Base-by-base conservation (phyloP, 2,888 invertebrate species). In the Noctua janthina region DNA sequence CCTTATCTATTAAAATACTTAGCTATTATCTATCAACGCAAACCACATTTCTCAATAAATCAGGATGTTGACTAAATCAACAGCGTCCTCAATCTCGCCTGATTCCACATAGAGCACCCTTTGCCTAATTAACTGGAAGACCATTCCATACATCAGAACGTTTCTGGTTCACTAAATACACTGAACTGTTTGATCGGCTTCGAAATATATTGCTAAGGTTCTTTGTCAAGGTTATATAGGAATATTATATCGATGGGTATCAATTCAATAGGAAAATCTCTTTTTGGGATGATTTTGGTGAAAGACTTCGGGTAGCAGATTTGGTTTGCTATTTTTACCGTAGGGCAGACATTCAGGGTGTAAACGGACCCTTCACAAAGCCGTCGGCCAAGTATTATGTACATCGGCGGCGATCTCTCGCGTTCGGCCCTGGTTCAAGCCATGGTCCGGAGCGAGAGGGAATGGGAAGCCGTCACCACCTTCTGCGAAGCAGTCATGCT, bases 81-180 rank as follows among this genome's bases (percentile, higher is more conserved):
- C 69, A 62, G 51, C 71, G 68, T 76, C 59, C 80, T 75, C 74
- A 75, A 74, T 84, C 75, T 81, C 73, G 64, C 68, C 43, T 81
- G 87, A 87, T 77, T 81, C 73, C 64, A 85, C 85, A 80, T 43
- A 66, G 46, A 85, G 51, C 67, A 83, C 75, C 85, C 87, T 83
- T 86, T 86, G 80, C 69, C 54, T 80, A 88, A 86, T 86, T 82
- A 79, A 77, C 64, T 74, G 78, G 76, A 76, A 86, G 76, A 74
- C 85, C 66, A 84, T 84, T 85, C 51, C 59, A 75, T 81, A 81
- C 76, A 87, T 83, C 86, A 70, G 78, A 80, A 68, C 66, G 74
- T 88, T 80, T 81, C 69, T 75, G 69, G 69, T 83, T 84, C 85
- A 81, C 75, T 77, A 39, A 62, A 67, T 39, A 75, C 29, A 46